Evolutionary conservation across 2,888 invertebrate species (phyloP), one percentile per base, ranked within the genome.

Genomic region (Proisotoma minuta): DNA sequence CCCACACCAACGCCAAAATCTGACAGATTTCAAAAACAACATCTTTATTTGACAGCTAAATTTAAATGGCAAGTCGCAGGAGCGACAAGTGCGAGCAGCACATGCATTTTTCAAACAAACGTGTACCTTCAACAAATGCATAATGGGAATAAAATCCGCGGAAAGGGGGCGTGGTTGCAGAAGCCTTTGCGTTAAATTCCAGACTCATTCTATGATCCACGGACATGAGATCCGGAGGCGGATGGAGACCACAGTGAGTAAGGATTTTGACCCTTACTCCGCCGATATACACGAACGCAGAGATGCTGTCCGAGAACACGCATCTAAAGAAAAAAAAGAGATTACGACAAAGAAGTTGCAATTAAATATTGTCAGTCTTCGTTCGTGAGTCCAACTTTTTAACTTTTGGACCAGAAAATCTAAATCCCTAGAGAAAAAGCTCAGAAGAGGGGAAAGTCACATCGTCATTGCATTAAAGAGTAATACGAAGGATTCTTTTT

Each of bases 181-280:
- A 87, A 74, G 84, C 82, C 60, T 85, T 82, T 54, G 91, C 90
- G 65, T 86, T 83, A 77, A 95, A 94, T 78, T 92, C 91, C 54
- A 96, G 80, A 77, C 89, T 85, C 76, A 97, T 81, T 75, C 88
- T 84, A 56, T 90, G 89, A 47, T 91, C 90, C 76, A 88, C 91
- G 65, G 95, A 95, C 95, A 97, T 96, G 69, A 96, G 82, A 63
- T 91, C 91, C 4, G 20, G 88, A 1, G 95, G 94, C 58, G 87
- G 78, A 70, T 86, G 84, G 43, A 82, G 83, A 8, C 92, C 94
- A 77, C 97, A 97, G 77, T 91, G 90, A 22, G 87, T 86, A 75
- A 91, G 91, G 60, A 93, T 86, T 76, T 89, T 87, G 77, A 91
- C 90, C 81, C 88, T 62, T 52, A 43, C 57, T 51, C 69, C 67